Percentiles rank a stretch among this genome's conserved stretches.
Evolutionary conservation across 2,888 invertebrate genomes (phyloP).

Genomic region (Isotomurus palustris): DNA sequence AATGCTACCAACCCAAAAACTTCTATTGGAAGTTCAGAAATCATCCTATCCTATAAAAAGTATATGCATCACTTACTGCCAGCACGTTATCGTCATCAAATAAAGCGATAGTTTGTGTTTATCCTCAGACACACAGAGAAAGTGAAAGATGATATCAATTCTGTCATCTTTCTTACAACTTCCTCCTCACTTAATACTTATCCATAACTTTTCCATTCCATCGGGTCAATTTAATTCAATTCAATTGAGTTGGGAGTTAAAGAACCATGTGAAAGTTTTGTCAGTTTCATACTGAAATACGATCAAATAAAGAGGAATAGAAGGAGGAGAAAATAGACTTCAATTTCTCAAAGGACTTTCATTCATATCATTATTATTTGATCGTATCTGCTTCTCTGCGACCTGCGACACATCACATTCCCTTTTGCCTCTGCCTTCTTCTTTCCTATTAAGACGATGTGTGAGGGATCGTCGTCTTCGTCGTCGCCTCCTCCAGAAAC

Average conservation of each 20-base stretch:
- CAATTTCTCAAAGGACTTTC: neutral
- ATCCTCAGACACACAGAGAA: too few relatives aligned
- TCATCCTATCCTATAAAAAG: too few relatives aligned
- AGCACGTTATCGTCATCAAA: too few relatives aligned
- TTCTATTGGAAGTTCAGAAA: too few relatives aligned
- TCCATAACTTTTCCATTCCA: conserved; percentile 27
- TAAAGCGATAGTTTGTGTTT: too few relatives aligned
- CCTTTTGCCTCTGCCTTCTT: neutral
- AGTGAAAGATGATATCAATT: conserved; percentile 19
- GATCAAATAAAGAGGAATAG: conserved; percentile 15
- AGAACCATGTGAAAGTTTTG: conserved; percentile 13
- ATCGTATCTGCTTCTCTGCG: too few relatives aligned
- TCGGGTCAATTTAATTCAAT: conserved; percentile 26
- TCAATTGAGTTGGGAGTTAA: conserved; percentile 10
- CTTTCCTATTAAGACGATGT: too few relatives aligned
- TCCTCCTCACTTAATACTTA: conserved; percentile 12
- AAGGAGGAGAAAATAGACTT: neutral
- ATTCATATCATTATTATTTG: neutral
- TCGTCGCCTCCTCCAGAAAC: too few relatives aligned
- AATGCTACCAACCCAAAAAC: too few relatives aligned
- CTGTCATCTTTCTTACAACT: conserved; percentile 20
- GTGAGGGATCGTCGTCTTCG: too few relatives aligned
- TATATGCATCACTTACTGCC: too few relatives aligned
- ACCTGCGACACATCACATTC: too few relatives aligned
- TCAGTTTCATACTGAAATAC: conserved; percentile 32